Conservation (phyloP, 2,797 vertebrate species). For the Streptopelia turtur region DNA sequence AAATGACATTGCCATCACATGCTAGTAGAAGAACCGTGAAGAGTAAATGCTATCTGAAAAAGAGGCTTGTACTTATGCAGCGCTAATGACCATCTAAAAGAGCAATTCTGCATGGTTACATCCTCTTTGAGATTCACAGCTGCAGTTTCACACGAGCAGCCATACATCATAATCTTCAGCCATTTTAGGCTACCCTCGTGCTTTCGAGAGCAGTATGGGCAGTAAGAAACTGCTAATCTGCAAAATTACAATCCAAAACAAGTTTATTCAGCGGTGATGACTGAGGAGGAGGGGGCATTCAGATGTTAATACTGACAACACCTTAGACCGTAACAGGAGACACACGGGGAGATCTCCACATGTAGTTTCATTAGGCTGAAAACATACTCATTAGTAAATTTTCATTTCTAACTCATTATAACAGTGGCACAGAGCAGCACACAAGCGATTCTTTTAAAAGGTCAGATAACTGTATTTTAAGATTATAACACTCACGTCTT, state of each 20-base stretch:
- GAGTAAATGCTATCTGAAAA: slow-evolving; percentile 55
- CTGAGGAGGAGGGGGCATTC: background rate
- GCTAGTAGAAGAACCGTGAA: slow-evolving; percentile 39
- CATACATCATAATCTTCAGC: slow-evolving; percentile 64
- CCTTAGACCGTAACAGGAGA: background rate
- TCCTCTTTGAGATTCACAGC: slow-evolving; percentile 57
- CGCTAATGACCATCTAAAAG: slow-evolving; percentile 51
- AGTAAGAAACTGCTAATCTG: slow-evolving; percentile 11
- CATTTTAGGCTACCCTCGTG: slow-evolving; percentile 47
- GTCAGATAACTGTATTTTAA: background rate
- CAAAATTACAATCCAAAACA: background rate
- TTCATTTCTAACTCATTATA: background rate
- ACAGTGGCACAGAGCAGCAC: background rate
- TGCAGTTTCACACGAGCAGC: slow-evolving; percentile 41
- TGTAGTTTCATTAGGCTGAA: background rate
- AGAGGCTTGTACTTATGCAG: slow-evolving; percentile 29
- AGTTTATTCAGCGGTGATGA: background rate
- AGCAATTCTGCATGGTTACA: slow-evolving; percentile 43
- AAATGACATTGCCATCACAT: slow-evolving; percentile 41
- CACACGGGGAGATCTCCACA: background rate
- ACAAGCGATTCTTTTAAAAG: background rate
- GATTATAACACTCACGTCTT: background rate
- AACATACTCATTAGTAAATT: background rate
- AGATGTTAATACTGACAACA: background rate
- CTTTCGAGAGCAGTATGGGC: slow-evolving; percentile 6